These are phyloP conservation scores for Microdon myrmicae DNA, from an alignment of 2,888 invertebrate genomes.

Conservation along the genomic window DNA sequence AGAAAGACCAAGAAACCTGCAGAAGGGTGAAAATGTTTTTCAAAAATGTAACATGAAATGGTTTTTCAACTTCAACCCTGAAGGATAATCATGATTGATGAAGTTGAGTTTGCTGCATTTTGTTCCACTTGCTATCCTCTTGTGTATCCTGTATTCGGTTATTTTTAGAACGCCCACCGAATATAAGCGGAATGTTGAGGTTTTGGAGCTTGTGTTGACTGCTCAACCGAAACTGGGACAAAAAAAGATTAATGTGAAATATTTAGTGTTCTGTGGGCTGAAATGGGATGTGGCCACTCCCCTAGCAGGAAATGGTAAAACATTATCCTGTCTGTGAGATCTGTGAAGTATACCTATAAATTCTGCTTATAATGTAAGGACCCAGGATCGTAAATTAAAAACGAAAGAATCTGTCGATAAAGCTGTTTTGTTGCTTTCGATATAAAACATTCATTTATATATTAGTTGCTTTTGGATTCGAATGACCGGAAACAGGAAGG, in stretches of 20 bases:
- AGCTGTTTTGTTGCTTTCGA: no score
- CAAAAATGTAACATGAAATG: slow-evolving; percentile 16
- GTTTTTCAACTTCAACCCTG: slow-evolving; percentile 24
- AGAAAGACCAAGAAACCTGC: background rate
- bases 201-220: slow-evolving; percentile 35
- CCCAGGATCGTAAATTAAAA: no score
- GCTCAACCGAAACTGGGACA: slow-evolving; percentile 41
- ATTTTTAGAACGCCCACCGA: background rate
- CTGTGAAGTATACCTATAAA: no score
- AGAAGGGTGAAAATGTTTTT: slow-evolving; percentile 4
- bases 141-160: background rate
- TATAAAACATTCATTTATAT: no score
- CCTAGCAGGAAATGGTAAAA: slow-evolving; percentile 4
- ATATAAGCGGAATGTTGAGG: slow-evolving; percentile 40
- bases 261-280: slow-evolving; percentile 22
- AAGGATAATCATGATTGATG: slow-evolving; percentile 51
- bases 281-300: slow-evolving; percentile 1
- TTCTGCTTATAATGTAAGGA: no score
- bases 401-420: no score
- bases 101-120: slow-evolving; percentile 42
- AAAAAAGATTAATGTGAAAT: slow-evolving; percentile 45
- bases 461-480: no score
- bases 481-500: no score
- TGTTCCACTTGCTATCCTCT: background rate
- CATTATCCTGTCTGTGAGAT: slow-evolving; percentile 3